Evolutionary conservation across 35 echinoderm and acorn worm species (phyloP).

Genomic region (Strongylocentrotus purpuratus): DNA sequence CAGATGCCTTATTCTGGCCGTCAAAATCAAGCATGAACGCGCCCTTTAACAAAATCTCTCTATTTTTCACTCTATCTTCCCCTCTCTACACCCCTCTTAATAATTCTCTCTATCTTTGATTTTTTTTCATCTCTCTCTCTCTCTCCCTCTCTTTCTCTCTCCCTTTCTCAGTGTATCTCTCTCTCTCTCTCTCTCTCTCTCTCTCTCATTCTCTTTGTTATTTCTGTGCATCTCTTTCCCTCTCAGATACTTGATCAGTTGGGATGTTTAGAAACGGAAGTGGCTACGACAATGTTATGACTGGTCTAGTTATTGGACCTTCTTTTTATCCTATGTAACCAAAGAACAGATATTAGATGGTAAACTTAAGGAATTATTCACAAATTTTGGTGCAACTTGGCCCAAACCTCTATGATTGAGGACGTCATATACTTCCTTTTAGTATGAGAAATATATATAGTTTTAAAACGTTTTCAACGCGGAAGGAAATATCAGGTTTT

Average conservation of each 20-base stretch:
- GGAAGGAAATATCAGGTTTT: not conserved
- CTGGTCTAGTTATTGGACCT: not conserved
- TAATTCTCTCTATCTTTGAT: not conserved
- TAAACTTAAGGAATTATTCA: not conserved
- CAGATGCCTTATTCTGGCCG: no score
- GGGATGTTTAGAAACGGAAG: not conserved
- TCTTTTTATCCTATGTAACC: not conserved
- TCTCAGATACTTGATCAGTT: not conserved
- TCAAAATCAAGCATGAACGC: no score
- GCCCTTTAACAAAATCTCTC: no score
- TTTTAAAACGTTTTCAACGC: not conserved
- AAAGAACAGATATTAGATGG: not conserved
- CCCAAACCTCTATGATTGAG: not conserved
- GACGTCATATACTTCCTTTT: not conserved
- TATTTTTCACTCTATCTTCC: no score
- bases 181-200: not conserved
- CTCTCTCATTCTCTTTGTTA: not conserved
- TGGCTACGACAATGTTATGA: not conserved
- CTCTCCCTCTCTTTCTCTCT: not conserved
- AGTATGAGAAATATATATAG: not conserved
- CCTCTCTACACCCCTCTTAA: not conserved
- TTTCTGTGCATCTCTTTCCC: not conserved
- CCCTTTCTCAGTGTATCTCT: not conserved
- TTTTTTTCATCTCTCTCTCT: not conserved
- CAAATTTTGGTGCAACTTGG: not conserved